These are phyloP conservation scores for Catostylus mosaicus DNA, from an alignment of 30 jellyfish, hydroid and myxozoan genomes.

Conservation along the genomic window DNA sequence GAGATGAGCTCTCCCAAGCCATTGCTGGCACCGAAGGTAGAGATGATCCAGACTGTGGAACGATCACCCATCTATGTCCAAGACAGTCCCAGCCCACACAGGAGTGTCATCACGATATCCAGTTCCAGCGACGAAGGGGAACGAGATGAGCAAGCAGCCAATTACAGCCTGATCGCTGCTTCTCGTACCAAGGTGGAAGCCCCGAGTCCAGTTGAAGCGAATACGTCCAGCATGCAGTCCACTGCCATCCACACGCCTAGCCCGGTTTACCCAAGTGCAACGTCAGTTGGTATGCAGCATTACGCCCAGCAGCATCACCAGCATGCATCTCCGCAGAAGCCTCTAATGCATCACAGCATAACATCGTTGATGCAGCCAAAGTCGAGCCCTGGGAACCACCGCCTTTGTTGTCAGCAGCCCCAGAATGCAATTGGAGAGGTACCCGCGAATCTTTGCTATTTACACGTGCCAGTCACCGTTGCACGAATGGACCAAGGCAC, in stretches of 20 bases:
- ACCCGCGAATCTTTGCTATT: constrained; percentile 58
- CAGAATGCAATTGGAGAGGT: constrained; percentile 65
- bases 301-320: constrained; percentile 33
- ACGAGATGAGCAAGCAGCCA: constrained; percentile 45
- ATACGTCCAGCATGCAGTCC: constrained; percentile 7
- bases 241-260: constrained; percentile 53
- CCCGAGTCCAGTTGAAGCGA: constrained; percentile 41
- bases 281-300: constrained; percentile 29
- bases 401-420: constrained; percentile 70
- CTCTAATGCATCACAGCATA: constrained; percentile 69
- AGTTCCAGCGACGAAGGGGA: constrained; percentile 94
- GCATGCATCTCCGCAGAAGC: constrained; percentile 58
- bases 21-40: constrained; percentile 14
- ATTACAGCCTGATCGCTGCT: constrained; percentile 30
- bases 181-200: constrained; percentile 56
- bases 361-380: constrained; percentile 64
- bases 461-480: constrained; percentile 74
- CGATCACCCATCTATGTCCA: constrained; percentile 82
- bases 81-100: constrained; percentile 92
- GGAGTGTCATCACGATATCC: constrained; percentile 84
- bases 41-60: neutral
- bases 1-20: constrained; percentile 34
- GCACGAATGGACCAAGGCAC: constrained; percentile 70
- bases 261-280: constrained; percentile 54
- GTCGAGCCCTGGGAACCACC: constrained; percentile 61